Evolutionary conservation across 2,888 invertebrate genomes (phyloP).

Genomic region (Ophion ellenae): DNA sequence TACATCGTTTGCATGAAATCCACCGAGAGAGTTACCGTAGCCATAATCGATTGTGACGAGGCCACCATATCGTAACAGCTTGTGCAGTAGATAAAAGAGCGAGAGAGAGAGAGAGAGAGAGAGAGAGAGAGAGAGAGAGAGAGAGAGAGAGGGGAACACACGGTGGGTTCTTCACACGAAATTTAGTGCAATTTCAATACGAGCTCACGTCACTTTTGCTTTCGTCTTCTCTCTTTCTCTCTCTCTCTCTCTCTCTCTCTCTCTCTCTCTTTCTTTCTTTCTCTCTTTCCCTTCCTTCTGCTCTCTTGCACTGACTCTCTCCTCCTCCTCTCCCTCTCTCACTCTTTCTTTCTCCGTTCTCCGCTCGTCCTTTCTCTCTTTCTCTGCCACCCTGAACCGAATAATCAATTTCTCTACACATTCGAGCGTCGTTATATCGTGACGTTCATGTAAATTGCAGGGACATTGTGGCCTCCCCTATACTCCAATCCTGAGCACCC

Average conservation of each 20-base stretch:
- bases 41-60: conserved; percentile 59
- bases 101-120: neutral
- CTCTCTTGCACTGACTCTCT: too few relatives aligned
- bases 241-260: conserved; percentile 2
- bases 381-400: conserved; percentile 17
- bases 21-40: conserved; percentile 43
- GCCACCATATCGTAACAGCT: conserved; percentile 56
- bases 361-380: neutral
- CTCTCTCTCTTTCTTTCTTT: conserved; percentile 2
- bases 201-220: neutral
- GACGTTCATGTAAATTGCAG: conserved; percentile 43
- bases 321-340: too few relatives aligned
- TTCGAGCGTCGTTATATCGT: conserved; percentile 35
- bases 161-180: conserved; percentile 29
- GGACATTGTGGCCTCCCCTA: neutral
- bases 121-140: neutral
- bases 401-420: conserved; percentile 56
- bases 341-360: neutral
- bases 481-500: neutral
- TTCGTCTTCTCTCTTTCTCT: conserved; percentile 7
- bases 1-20: conserved; percentile 24
- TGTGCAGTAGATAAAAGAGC: conserved; percentile 33
- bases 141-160: conserved; percentile 1
- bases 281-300: too few relatives aligned
- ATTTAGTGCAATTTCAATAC: conserved; percentile 51